phyloP scores from a whole-genome alignment of 2,113 vertebrate genomes.

The Carassius gibelio region DNA sequence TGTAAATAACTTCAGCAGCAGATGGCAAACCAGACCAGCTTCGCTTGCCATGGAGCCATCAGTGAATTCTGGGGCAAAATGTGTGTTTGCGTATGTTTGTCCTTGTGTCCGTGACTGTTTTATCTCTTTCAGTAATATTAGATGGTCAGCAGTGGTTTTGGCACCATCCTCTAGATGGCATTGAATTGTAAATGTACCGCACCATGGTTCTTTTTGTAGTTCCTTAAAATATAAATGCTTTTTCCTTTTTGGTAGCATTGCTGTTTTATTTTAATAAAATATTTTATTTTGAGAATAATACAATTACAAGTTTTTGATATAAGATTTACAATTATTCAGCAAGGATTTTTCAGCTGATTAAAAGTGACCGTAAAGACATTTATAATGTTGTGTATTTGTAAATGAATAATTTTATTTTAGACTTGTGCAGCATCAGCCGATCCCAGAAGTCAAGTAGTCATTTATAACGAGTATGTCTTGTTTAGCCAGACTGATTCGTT shows the following conservation, averaged over 20 bases:
- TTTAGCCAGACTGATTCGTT: conserved; percentile 1
- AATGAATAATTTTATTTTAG: not conserved
- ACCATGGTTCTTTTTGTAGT: not conserved
- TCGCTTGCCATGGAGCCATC: not conserved
- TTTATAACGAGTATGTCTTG: not conserved
- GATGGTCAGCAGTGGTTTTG: not conserved
- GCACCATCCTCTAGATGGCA: not conserved
- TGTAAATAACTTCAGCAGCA: conserved; percentile 55
- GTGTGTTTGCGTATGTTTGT: conserved; percentile 5
- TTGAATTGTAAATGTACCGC: not conserved
- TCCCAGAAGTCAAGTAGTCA: not conserved
- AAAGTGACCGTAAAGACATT: not conserved
- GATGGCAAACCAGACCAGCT: conserved; percentile 45
- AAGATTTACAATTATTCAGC: not conserved
- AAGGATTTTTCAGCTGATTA: not conserved
- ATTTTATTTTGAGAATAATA: too few species aligned
- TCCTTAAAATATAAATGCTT: not conserved
- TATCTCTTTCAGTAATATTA: not conserved
- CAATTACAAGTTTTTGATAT: not conserved
- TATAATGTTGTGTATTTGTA: not conserved
- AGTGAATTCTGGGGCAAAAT: not conserved
- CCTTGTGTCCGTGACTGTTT: not conserved
- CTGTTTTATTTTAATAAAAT: not conserved
- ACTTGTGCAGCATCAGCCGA: not conserved
- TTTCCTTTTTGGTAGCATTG: too few species aligned